Base-by-base conservation (phyloP, 1,140 invertebrate species). In the Belonocnema kinseyi region DNA sequence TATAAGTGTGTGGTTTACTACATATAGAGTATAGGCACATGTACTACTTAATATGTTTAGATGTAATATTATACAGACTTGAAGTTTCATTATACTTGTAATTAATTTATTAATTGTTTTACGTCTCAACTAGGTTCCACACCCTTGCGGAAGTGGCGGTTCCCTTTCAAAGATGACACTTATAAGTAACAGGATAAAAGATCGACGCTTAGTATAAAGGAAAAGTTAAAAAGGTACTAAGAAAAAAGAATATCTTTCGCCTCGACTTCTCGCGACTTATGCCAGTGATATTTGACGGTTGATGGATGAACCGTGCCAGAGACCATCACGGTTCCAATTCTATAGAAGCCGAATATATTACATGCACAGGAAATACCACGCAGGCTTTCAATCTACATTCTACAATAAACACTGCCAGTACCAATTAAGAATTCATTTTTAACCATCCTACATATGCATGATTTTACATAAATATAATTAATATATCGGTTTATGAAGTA, bases 281-380 rank as follows among this genome's bases (percentile, higher is more conserved):
- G 33, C 58, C 6, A 61, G 58, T 74, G 76, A 80, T 78, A 82
- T 78, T 78, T 61, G 74, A 81, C 77, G 74, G 52, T 82, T 82
- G 79, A 82, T 82, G 78, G 81, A 82, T 82, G 79, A 80, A 72
- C 74, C 77, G 75, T 76, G 58, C 72, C 74, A 66, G 72, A 21
- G 52, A 54, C 50, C 50, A 66, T 50, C 72, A 73, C 33, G 76
- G 50, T 58, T 54, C 17, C 21, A 52, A 75, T 80, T 82, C 78
- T 77, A 81, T 79, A 74, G 58, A 75, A 75, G 77, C 78, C 77
- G 80, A 76, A 82, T 82, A 82, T 72, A 82, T 82, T 82, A 82
- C 76, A 82, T 54, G 72, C 61, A 61, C 75, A 56, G 17, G 54
- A 56, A 46, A 46, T 46, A 46, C 17, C 54, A 56, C 8, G 12